phyloP scores from a whole-genome alignment of 2,113 vertebrate genomes.

The Delphinus delphis region DNA sequence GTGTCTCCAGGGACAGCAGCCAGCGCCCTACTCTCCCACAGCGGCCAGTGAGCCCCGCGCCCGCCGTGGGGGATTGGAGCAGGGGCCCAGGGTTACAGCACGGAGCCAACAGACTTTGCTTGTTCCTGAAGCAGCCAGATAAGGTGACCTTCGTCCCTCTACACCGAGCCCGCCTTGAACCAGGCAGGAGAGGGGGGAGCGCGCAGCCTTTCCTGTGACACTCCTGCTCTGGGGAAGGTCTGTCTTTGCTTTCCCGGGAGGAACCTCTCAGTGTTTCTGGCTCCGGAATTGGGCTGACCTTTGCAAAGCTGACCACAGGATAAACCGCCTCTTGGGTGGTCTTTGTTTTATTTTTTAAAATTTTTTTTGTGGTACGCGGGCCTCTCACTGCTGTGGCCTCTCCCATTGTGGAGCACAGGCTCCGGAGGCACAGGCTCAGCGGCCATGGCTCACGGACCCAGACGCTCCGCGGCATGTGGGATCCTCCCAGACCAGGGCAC shows the following conservation, averaged over 20 bases:
- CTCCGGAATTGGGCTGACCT: not conserved
- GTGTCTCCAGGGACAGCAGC: constrained; percentile 79
- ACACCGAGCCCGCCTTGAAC: not conserved
- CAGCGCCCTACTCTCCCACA: constrained; percentile 77
- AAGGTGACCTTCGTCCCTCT: constrained; percentile 72
- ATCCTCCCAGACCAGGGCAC: too few relatives aligned
- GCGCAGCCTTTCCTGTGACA: constrained; percentile 44
- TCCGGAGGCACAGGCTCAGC: too few relatives aligned
- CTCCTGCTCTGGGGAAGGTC: not conserved
- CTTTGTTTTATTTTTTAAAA: not conserved
- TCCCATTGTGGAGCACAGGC: too few relatives aligned
- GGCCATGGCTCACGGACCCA: too few relatives aligned
- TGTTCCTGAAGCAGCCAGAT: constrained; percentile 75
- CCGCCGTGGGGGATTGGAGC: constrained; percentile 76
- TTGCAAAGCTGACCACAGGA: not conserved
- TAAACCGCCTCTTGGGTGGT: constrained; percentile 25
- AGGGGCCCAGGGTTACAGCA: constrained; percentile 67
- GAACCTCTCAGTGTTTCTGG: not conserved
- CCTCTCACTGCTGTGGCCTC: too few relatives aligned
- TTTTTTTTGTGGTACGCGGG: too few relatives aligned
- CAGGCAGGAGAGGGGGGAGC: constrained; percentile 43
- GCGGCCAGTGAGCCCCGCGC: constrained; percentile 63
- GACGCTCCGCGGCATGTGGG: too few relatives aligned
- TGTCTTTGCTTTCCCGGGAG: not conserved
- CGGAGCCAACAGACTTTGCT: fast-evolving